phyloP scores from a whole-genome alignment of 2,888 invertebrate species.

The Agrilus mali region DNA sequence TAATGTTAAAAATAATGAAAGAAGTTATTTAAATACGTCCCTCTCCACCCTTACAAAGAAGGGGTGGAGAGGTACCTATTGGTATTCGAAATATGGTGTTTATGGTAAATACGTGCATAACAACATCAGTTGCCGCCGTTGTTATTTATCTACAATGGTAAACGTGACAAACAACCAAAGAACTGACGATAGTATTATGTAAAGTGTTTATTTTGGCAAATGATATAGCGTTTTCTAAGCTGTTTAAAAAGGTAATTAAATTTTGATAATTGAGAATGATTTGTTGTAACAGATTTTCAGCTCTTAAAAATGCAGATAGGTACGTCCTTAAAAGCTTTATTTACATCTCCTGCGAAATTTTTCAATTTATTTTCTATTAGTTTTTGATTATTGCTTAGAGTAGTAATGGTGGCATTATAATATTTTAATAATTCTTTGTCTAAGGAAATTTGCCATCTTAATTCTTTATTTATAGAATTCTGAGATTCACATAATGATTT shows the following conservation, averaged over 20 bases:
- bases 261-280: conserved; percentile 12
- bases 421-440: conserved; percentile 8
- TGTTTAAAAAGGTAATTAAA: conserved; percentile 12
- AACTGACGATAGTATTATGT: conserved; percentile 10
- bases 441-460: conserved; percentile 8
- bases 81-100: too few species aligned
- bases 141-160: too few species aligned
- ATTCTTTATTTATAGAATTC: conserved; percentile 7
- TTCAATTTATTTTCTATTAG: conserved; percentile 7
- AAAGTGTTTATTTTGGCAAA: conserved; percentile 13
- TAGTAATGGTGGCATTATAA: conserved; percentile 8
- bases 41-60: too few species aligned
- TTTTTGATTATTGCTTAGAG: conserved; percentile 9
- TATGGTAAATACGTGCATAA: too few species aligned
- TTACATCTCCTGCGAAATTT: conserved; percentile 1
- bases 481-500: conserved; percentile 3
- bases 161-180: too few species aligned
- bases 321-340: conserved; percentile 3
- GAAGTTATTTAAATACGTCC: too few species aligned
- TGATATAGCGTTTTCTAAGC: conserved; percentile 13
- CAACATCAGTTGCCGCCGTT: too few species aligned
- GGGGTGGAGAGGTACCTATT: too few species aligned
- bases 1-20: too few species aligned
- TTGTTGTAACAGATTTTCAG: conserved; percentile 10
- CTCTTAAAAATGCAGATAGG: conserved; percentile 3